These are phyloP conservation scores for Crenichthys baileyi DNA, from an alignment of 2,797 vertebrate species.

Conservation along the genomic window DNA sequence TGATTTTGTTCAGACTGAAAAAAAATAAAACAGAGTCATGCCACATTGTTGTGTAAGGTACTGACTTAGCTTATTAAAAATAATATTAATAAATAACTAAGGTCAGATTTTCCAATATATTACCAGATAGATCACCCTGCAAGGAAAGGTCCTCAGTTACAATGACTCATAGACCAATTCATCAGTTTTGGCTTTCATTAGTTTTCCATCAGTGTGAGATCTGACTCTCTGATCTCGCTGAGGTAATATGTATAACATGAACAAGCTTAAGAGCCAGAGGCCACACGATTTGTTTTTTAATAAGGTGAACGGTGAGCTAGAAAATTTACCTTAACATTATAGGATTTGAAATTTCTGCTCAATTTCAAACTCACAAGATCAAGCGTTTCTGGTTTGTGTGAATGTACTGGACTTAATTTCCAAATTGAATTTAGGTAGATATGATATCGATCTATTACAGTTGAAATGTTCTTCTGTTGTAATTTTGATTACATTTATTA, in stretches of 20 bases:
- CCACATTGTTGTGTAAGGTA: background rate
- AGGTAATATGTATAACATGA: background rate
- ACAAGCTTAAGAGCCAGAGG: background rate
- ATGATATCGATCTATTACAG: background rate
- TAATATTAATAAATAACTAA: background rate
- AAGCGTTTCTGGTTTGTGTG: background rate
- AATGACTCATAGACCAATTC: background rate
- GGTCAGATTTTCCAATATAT: background rate
- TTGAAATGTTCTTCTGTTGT: background rate
- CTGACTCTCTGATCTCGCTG: background rate
- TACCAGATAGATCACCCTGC: background rate
- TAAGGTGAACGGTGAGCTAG: background rate
- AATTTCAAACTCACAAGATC: no score
- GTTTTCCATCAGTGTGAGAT: background rate
- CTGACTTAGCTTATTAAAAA: background rate
- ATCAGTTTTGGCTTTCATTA: background rate
- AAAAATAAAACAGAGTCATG: background rate
- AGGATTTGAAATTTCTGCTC: background rate
- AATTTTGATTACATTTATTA: background rate
- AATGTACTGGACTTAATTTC: background rate
- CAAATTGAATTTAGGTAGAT: background rate
- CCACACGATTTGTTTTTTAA: background rate
- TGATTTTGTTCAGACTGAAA: background rate
- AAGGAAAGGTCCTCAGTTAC: background rate
- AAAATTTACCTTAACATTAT: background rate